Evolutionary conservation across 2,797 vertebrate species (phyloP).

Genomic region (Vultur gryphus): DNA sequence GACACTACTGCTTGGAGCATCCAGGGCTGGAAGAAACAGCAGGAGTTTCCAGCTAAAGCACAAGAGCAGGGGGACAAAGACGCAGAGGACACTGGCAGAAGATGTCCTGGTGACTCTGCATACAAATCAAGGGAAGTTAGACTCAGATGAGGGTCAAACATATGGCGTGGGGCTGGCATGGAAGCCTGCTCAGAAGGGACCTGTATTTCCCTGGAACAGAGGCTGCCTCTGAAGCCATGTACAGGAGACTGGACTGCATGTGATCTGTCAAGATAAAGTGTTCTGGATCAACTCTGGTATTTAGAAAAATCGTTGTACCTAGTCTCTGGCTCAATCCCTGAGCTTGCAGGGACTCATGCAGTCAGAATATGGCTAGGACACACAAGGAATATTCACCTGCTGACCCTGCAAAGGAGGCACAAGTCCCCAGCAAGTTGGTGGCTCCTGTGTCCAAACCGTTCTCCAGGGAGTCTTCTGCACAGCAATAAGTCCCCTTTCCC

Average conservation of each 20-base stretch:
- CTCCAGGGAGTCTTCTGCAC: neutral
- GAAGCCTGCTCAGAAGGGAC: neutral
- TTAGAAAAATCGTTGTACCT: neutral
- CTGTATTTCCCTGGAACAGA: neutral
- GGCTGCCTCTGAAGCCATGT: neutral
- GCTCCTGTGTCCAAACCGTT: neutral
- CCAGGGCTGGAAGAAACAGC: slow-evolving; percentile 2
- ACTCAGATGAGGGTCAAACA: neutral
- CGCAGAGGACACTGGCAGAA: neutral
- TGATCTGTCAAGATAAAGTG: neutral
- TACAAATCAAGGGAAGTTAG: neutral
- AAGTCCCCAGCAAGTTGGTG: neutral
- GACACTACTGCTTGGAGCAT: neutral
- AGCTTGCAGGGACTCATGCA: neutral
- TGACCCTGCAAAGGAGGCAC: neutral
- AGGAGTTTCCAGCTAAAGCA: neutral
- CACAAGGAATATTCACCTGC: neutral
- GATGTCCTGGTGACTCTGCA: neutral
- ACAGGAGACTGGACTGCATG: neutral
- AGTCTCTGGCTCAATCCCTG: neutral
- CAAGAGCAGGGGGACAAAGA: neutral
- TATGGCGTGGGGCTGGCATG: neutral
- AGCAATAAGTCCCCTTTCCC: neutral
- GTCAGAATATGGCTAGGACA: neutral
- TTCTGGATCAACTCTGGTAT: neutral